Evolutionary conservation across 2,113 vertebrate genomes (phyloP).

Genomic region (Haliaeetus leucogaster): DNA sequence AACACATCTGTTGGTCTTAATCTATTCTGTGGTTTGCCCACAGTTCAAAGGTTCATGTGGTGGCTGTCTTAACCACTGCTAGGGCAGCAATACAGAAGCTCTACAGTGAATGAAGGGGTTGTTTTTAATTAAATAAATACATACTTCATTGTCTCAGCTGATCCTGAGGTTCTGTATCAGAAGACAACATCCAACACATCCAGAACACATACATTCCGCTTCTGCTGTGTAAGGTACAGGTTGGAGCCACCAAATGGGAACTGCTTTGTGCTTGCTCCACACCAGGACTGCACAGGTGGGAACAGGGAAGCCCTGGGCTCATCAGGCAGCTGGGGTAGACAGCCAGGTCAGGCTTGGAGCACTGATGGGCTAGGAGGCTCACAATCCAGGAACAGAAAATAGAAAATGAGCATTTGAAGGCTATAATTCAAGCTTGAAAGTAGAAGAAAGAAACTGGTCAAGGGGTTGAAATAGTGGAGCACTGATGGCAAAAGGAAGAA

Average conservation of each 20-base stretch:
- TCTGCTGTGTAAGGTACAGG: background rate
- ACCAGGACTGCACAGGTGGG: no score
- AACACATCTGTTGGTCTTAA: background rate
- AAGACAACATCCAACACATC: background rate
- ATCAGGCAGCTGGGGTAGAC: rapidly evolving
- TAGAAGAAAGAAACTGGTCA: background rate
- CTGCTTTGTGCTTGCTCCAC: background rate
- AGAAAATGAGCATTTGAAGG: background rate
- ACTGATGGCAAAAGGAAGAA: background rate
- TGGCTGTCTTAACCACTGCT: background rate
- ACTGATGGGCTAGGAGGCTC: background rate
- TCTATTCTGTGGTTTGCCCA: background rate
- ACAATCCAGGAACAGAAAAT: background rate
- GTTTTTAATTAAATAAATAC: background rate
- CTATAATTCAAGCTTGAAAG: background rate
- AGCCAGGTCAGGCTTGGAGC: background rate
- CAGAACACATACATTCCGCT: rapidly evolving
- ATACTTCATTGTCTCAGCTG: background rate
- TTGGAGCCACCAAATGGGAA: background rate
- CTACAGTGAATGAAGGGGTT: background rate
- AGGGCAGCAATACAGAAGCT: background rate
- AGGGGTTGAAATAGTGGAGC: background rate
- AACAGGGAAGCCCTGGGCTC: background rate
- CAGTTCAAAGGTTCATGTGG: background rate
- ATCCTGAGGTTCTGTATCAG: background rate